Base-by-base conservation (phyloP, 2,797 vertebrate genomes). In the Orientallactaga sibirica region DNA sequence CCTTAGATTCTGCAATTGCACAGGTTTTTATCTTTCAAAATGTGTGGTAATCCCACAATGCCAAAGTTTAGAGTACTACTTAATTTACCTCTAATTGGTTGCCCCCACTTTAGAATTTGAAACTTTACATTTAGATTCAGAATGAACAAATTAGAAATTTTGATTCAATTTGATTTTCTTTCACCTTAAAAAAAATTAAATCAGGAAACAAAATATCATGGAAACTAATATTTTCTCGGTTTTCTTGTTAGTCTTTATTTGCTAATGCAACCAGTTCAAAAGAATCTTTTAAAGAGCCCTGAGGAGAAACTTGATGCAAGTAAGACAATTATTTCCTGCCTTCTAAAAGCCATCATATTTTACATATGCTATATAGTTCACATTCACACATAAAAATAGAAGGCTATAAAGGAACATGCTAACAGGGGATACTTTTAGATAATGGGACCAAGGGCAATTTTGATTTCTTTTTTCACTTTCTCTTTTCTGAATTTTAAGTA, bases 161-260 rank as follows among this genome's bases (percentile, higher is more conserved):
- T 89, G 66, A 88, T 93, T 95, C 66, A 85, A 92, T 6, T 48
- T 93, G 27, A 67, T 92, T 95, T 93, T 88, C 41, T 95, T 33
- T 87, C 2, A 37, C 84, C 73, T 90, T 67, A 37, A 52, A 77
- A 66, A 76, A 82, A 25, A 76, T 37, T 82, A 62, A 92, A 78
- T 43, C 27, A 62, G 18, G 33, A 9, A 90, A 77, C 52, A 41
- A 94, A 85, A 67, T 16, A n/a, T 24, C 67, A 48, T 68, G 6
- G 81, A 81, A 93, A 14, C 55, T 29, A 58, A 24, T 27, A 18
- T 93, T 87, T 83, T 80, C 74, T 93, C 16, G 89, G 19, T 89
- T 91, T 90, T 70, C 27, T 61, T 85, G 11, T 67, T 7, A 88
- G 2, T 90, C 12, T 88, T 80, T 88, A n/a, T 85, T 73, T 55